Percentiles rank a stretch among this genome's conserved stretches.
These are phyloP conservation scores for Byasa hedistus DNA, from an alignment of 2,888 invertebrate species.

Conservation along the genomic window DNA sequence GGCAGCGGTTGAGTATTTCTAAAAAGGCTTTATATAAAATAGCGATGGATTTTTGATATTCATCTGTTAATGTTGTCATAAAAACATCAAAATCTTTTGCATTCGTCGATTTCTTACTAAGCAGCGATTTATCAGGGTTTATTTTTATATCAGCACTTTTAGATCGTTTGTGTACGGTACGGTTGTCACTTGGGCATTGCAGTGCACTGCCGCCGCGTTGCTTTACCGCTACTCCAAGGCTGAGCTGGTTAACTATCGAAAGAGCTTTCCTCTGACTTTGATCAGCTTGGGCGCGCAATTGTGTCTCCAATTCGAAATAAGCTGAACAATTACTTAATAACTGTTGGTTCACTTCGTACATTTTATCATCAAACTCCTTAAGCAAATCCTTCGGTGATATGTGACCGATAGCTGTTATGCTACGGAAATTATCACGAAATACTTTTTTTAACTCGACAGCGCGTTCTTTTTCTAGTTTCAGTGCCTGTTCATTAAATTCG, in stretches of 20 bases:
- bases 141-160: conserved; percentile 32
- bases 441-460: conserved; percentile 52
- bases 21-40: conserved; percentile 49
- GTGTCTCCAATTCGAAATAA: conserved; percentile 57
- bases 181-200: conserved; percentile 38
- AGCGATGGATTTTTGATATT: conserved; percentile 51
- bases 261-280: conserved; percentile 45
- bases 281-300: conserved; percentile 52
- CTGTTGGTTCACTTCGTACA: conserved; percentile 67
- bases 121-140: conserved; percentile 30
- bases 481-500: conserved; percentile 52
- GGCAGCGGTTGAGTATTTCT: conserved; percentile 31
- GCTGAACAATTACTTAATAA: conserved; percentile 61
- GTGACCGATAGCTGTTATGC: conserved; percentile 51
- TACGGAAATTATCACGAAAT: conserved; percentile 56
- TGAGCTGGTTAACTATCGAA: conserved; percentile 55
- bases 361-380: conserved; percentile 61
- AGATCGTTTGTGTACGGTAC: conserved; percentile 34
- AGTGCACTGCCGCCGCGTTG: conserved; percentile 39
- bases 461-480: conserved; percentile 55
- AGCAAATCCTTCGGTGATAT: conserved; percentile 55
- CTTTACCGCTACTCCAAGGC: conserved; percentile 42
- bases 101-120: neutral
- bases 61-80: conserved; percentile 48
- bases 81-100: conserved; percentile 47